Percentiles rank a stretch among this genome's conserved stretches.
These are phyloP conservation scores for Anhinga rufa DNA, from an alignment of 2,113 vertebrate species.

Conservation along the genomic window DNA sequence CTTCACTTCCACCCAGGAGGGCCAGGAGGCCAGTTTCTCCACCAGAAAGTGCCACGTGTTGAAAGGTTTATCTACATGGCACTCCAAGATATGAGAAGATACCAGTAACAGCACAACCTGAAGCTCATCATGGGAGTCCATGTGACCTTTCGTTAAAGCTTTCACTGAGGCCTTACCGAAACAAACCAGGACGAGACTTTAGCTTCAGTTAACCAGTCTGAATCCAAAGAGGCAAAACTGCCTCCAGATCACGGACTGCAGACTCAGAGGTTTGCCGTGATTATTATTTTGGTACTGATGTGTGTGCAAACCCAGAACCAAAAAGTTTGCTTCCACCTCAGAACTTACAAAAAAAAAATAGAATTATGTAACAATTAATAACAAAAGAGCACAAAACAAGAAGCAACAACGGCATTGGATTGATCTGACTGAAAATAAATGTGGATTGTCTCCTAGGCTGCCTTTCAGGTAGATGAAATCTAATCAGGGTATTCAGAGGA, in stretches of 20 bases:
- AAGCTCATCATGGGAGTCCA: fast-evolving
- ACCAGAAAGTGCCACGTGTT: neutral
- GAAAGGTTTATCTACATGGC: neutral
- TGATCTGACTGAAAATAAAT: neutral
- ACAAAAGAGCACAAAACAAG: neutral
- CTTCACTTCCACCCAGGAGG: neutral
- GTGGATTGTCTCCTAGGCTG: neutral
- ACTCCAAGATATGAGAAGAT: neutral
- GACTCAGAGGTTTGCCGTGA: neutral
- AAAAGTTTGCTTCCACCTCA: neutral
- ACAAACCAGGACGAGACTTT: neutral
- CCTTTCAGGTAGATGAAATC: neutral
- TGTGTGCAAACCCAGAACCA: neutral
- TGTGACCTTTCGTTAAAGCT: neutral
- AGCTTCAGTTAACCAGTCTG: neutral
- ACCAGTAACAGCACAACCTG: fast-evolving
- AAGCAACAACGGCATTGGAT: neutral
- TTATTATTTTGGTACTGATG: neutral
- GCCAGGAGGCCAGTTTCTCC: neutral
- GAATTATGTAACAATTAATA: neutral
- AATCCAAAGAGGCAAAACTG: neutral
- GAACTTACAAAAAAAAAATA: neutral
- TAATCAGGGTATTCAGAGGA: neutral
- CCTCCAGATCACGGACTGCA: neutral
- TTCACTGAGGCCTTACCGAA: neutral